A percentile compares a stretch with the other conserved stretches of the same genome.
Conservation (phyloP, 2,113 vertebrate species). For the Petaurus breviceps region DNA sequence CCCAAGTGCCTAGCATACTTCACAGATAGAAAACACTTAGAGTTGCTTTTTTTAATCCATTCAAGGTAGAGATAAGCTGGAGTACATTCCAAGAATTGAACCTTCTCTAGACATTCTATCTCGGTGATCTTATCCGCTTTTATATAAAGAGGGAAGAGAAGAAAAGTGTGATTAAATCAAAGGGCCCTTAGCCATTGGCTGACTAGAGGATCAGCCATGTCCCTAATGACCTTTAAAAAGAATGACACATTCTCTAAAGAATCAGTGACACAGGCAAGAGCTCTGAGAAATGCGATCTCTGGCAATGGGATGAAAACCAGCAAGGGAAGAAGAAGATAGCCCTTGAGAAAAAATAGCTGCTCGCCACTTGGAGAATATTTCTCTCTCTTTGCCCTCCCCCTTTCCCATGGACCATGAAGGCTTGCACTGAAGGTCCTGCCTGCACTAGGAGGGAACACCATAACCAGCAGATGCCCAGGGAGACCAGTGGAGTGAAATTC, state of each 20-base stretch:
- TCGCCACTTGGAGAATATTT: not conserved
- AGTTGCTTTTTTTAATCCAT: not conserved
- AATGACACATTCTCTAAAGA: not conserved
- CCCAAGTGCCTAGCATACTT: not conserved
- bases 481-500: too few species aligned
- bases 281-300: not conserved
- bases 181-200: not conserved
- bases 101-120: not conserved
- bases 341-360: not conserved
- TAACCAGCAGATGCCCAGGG: not conserved
- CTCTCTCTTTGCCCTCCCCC: not conserved
- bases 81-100: not conserved
- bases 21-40: not conserved
- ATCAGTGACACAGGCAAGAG: not conserved
- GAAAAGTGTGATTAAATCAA: not conserved
- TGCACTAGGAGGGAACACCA: not conserved
- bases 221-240: not conserved
- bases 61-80: not conserved
- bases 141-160: not conserved
- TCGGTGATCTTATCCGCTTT: not conserved
- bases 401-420: not conserved
- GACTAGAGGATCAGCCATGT: not conserved
- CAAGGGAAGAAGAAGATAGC: not conserved
- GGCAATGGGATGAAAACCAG: not conserved
- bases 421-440: not conserved